Evolutionary conservation across 2,113 vertebrate genomes (phyloP).

Genomic region (Meleagris gallopavo): DNA sequence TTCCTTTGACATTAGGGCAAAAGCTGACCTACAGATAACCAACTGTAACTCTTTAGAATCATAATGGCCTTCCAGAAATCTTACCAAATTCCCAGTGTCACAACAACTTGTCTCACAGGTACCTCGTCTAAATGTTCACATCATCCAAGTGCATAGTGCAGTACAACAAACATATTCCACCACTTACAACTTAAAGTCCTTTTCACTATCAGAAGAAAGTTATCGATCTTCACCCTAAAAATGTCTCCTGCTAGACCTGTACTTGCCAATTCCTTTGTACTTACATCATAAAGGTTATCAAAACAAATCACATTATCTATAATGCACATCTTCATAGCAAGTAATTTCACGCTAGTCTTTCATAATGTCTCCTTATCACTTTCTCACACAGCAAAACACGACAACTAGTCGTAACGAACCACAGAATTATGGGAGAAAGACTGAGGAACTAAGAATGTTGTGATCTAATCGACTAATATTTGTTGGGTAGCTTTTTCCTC

Average conservation of each 20-base stretch:
- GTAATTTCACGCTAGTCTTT: conserved; percentile 11
- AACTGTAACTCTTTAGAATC: neutral
- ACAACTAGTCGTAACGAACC: neutral
- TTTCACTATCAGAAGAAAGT: neutral
- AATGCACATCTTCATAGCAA: neutral
- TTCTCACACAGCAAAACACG: conserved; percentile 1
- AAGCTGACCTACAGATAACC: neutral
- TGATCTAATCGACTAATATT: neutral
- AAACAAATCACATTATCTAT: neutral
- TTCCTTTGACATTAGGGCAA: neutral
- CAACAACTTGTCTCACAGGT: neutral
- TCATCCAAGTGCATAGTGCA: neutral
- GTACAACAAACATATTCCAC: neutral
- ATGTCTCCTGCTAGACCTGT: neutral
- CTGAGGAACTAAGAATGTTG: neutral
- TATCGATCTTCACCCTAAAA: neutral
- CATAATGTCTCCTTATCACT: neutral
- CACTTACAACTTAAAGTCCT: neutral
- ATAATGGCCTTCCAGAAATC: neutral
- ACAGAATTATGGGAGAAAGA: neutral
- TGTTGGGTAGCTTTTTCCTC: neutral
- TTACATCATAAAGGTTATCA: neutral
- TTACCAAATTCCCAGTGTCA: neutral
- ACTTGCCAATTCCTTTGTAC: neutral
- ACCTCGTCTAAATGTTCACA: neutral